Evolutionary conservation across 1,140 invertebrate species (phyloP).

Genomic region (Drosophila lini): DNA sequence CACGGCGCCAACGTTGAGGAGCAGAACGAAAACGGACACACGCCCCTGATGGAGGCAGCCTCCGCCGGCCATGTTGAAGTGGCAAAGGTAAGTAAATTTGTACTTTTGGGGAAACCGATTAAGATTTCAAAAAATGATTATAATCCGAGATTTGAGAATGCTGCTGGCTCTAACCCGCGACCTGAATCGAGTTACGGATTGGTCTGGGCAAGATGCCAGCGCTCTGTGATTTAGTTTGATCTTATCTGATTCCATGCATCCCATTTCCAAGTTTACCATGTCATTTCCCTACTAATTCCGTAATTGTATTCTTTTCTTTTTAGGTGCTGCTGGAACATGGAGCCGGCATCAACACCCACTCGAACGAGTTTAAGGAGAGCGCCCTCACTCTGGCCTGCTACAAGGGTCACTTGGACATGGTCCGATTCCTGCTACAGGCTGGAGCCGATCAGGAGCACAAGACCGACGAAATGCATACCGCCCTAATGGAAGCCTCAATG

Average conservation of each 20-base stretch:
- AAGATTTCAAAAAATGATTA: conserved; percentile 68
- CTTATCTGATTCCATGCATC: conserved; percentile 72
- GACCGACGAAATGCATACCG: conserved; percentile 99
- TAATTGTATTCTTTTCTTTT: conserved; percentile 3
- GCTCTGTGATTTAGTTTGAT: conserved; percentile 79
- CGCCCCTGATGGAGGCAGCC: conserved; percentile 99
- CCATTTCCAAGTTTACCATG: neutral
- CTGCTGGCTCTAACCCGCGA: conserved; percentile 9
- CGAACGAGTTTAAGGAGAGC: conserved; percentile 99
- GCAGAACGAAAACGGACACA: conserved; percentile 99
- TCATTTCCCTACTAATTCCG: neutral
- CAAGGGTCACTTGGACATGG: conserved; percentile 99
- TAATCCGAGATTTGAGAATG: conserved; percentile 82
- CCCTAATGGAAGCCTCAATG: conserved; percentile 99
- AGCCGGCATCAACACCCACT: conserved; percentile 99
- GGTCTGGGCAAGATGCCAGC: conserved; percentile 16
- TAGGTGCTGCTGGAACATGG: conserved; percentile 92
- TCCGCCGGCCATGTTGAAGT: conserved; percentile 98
- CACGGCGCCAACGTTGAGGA: conserved; percentile 98
- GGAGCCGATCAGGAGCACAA: conserved; percentile 98
- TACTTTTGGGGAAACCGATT: neutral
- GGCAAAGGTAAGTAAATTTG: conserved; percentile 87
- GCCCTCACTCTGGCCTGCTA: conserved; percentile 98
- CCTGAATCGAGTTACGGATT: conserved; percentile 78
- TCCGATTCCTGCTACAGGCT: conserved; percentile 96